Conservation (phyloP, 37 sponge, comb jelly and placozoan species). For the Oopsacas minuta region DNA sequence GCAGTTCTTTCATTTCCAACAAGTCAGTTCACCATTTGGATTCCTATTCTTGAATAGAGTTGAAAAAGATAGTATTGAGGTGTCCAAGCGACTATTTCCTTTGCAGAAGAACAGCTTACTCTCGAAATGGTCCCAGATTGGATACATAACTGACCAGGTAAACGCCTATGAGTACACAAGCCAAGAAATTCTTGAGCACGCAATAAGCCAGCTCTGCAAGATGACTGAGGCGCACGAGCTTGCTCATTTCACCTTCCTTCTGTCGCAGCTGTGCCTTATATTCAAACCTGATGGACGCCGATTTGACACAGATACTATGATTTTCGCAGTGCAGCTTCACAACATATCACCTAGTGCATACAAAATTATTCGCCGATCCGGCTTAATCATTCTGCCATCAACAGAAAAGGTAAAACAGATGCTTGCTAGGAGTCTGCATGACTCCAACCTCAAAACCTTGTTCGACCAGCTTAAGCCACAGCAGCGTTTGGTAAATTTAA, state of each 20-base stretch:
- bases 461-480: constrained; percentile 19
- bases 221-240: constrained; percentile 19
- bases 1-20: constrained; percentile 18
- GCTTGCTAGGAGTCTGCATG: constrained; percentile 15
- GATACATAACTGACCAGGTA: constrained; percentile 20
- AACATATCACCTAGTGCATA: constrained; percentile 19
- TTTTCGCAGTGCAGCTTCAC: constrained; percentile 17
- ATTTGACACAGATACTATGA: constrained; percentile 13
- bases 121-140: constrained; percentile 19
- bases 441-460: constrained; percentile 18
- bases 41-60: constrained; percentile 18
- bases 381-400: constrained; percentile 17
- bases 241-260: constrained; percentile 17
- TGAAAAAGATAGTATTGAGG: constrained; percentile 10
- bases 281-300: constrained; percentile 13
- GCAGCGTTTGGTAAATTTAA: constrained; percentile 16
- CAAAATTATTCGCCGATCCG: neutral
- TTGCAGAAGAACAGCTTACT: constrained; percentile 19
- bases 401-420: constrained; percentile 20
- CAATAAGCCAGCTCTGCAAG: constrained; percentile 19
- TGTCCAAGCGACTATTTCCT: constrained; percentile 18
- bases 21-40: constrained; percentile 17
- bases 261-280: constrained; percentile 19
- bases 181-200: constrained; percentile 17
- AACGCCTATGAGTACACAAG: constrained; percentile 19